A percentile compares a stretch with the other conserved stretches of the same genome.
Conservation (phyloP, 2,113 vertebrate species). For the Dendropsophus ebraccatus region DNA sequence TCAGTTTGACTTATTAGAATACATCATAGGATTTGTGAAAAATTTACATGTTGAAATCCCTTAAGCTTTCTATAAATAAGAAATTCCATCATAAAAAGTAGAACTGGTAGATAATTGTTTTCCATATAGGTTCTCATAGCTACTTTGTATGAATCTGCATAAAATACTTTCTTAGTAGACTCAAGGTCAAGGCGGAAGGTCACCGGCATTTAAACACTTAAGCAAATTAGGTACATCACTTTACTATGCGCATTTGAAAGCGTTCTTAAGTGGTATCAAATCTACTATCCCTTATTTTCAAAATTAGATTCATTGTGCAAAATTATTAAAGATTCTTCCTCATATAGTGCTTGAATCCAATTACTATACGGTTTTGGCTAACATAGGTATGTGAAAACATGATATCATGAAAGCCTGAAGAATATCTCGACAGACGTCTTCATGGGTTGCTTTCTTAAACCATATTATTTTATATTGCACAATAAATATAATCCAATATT, state of each 20-base stretch:
- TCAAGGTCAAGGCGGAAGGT: not conserved
- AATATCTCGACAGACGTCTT: not conserved
- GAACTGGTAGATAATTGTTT: not conserved
- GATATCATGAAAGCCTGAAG: not conserved
- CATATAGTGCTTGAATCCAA: not conserved
- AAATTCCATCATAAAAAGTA: constrained; percentile 2
- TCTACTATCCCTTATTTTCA: not conserved
- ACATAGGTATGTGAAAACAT: not conserved
- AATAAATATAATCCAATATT: not conserved
- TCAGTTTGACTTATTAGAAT: not conserved
- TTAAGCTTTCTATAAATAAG: not conserved
- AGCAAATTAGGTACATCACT: not conserved
- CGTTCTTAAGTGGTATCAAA: not conserved
- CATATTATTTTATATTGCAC: not conserved
- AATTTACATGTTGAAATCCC: not conserved
- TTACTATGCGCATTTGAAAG: constrained; percentile 3
- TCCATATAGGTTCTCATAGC: not conserved
- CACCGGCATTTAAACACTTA: constrained; percentile 5
- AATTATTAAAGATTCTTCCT: not conserved
- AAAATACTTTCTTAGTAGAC: not conserved
- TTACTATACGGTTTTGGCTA: not conserved
- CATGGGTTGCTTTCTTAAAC: not conserved
- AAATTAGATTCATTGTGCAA: constrained; percentile 4
- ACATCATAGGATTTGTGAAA: not conserved
- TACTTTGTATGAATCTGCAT: not conserved